Conservation (phyloP, 2,888 invertebrate genomes). For the Chirona hameri region DNA sequence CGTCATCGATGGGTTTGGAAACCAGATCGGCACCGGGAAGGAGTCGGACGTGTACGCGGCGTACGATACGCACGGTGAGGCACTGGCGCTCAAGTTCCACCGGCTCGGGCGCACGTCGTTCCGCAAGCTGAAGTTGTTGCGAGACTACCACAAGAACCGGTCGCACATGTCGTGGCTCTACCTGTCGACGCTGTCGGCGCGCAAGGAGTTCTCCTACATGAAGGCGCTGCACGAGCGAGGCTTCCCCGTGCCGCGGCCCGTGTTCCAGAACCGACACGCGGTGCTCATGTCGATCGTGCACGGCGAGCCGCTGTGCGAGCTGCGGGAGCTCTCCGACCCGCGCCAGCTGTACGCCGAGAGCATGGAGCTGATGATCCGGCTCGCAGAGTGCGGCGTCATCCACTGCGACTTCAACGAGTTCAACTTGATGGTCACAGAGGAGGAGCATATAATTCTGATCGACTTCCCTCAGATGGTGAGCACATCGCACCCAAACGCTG, state of each 20-base stretch:
- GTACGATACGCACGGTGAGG: slow-evolving; percentile 70
- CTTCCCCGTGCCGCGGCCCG: slow-evolving; percentile 92
- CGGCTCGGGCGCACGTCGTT: slow-evolving; percentile 93
- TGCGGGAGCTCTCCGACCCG: slow-evolving; percentile 30
- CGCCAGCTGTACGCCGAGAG: slow-evolving; percentile 77
- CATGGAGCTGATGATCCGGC: slow-evolving; percentile 84
- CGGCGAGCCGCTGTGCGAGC: slow-evolving; percentile 71
- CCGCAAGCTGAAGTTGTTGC: slow-evolving; percentile 87
- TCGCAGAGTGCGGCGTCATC: slow-evolving; percentile 93
- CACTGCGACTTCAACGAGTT: slow-evolving; percentile 99
- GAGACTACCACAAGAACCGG: slow-evolving; percentile 93
- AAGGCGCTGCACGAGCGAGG: slow-evolving; percentile 82
- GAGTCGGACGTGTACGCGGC: slow-evolving; percentile 96
- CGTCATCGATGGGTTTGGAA: slow-evolving; percentile 81
- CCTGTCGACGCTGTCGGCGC: slow-evolving; percentile 90
- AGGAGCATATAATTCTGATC: slow-evolving; percentile 78
- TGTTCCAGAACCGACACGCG: slow-evolving; percentile 90
- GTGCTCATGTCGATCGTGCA: slow-evolving; percentile 91
- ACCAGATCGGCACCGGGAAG: slow-evolving; percentile 98
- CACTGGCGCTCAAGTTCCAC: slow-evolving; percentile 86
- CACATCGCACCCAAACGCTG: slow-evolving; percentile 84
- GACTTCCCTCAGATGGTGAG: slow-evolving; percentile 99
- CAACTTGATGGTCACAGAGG: slow-evolving; percentile 80
- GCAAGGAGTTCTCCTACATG: slow-evolving; percentile 97
- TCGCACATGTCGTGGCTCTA: slow-evolving; percentile 93